Base-by-base conservation (phyloP, 2,113 vertebrate species). In the Poecilia latipinna region DNA sequence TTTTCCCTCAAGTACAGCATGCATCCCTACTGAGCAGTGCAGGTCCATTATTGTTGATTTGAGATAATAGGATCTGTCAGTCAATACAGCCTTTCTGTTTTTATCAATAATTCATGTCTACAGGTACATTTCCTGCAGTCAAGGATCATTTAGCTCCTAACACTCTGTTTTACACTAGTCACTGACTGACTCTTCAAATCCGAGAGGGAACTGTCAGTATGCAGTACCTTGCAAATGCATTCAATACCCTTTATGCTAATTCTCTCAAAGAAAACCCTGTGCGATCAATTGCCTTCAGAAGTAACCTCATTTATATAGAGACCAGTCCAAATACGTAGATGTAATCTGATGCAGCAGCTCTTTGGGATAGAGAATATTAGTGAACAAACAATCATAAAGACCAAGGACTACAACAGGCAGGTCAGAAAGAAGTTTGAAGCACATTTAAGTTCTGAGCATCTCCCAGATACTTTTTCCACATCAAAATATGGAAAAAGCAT, bases 41-140 rank as follows among this genome's bases (percentile, higher is more conserved):
- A 73, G 48, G 74, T 72, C 84, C 79, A 86, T 83, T 86, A 82
- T 11, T 70, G 74, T 61, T 85, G 72, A 84, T 83, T 73, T 75
- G 68, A 78, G 74, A 77, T 88, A 86, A 90, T 86, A 72, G 54
- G 31, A 84, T 76, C 69, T 86, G 83, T 88, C 91, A 89, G 87
- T 91, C 72, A 79, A 80, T 89, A 82, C 10, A 7, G 0, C 10
- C 39, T 68, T 15, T 82, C 63, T 79, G 73, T 79, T 86, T 67
- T 81, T 12, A 85, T 90, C 78, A 83, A 82, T 92, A 89, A 90
- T 90, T 90, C 33, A 91, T 83, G 71, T 82, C 22, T 68, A 22
- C 65, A 68, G 72, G 80, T 72, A 74, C 61, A 79, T 86, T 86
- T 89, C 80, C 77, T 80, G 70, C 61, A 44, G 75, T 82, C 79